Evolutionary conservation across 2,797 vertebrate genomes (phyloP).

Genomic region (Moxostoma hubbsi): DNA sequence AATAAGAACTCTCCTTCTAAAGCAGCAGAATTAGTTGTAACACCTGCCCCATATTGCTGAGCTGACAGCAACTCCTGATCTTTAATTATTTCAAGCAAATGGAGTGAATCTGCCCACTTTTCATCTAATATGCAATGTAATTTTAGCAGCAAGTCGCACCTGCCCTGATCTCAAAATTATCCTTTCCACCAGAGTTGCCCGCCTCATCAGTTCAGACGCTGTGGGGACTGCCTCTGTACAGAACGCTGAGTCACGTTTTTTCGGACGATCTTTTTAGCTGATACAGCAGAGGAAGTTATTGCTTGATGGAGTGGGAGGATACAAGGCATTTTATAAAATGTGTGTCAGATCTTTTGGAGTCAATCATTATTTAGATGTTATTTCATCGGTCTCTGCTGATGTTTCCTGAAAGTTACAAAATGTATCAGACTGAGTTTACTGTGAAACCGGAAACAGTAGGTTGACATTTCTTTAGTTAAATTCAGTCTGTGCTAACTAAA

Average conservation of each 20-base stretch:
- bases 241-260: slow-evolving; percentile 30
- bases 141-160: slow-evolving; percentile 10
- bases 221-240: slow-evolving; percentile 2
- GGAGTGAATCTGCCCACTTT: slow-evolving; percentile 8
- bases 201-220: slow-evolving; percentile 29
- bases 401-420: not conserved
- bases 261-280: not conserved
- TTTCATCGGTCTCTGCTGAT: not conserved
- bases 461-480: too few relatives aligned
- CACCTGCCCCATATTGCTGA: slow-evolving; percentile 9
- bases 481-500: too few relatives aligned
- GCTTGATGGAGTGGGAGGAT: not conserved
- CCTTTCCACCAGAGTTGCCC: slow-evolving; percentile 10
- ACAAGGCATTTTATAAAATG: not conserved
- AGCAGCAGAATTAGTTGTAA: slow-evolving; percentile 27
- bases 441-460: too few relatives aligned
- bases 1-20: slow-evolving; percentile 23
- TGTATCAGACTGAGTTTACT: too few relatives aligned
- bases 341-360: not conserved
- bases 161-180: slow-evolving; percentile 17
- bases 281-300: slow-evolving; percentile 9
- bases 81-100: slow-evolving; percentile 30
- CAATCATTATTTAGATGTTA: not conserved
- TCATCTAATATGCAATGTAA: slow-evolving; percentile 12
- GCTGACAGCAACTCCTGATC: slow-evolving; percentile 7